phyloP scores from a whole-genome alignment of 2,797 vertebrate species.

The Stomatorhinus walkeri region DNA sequence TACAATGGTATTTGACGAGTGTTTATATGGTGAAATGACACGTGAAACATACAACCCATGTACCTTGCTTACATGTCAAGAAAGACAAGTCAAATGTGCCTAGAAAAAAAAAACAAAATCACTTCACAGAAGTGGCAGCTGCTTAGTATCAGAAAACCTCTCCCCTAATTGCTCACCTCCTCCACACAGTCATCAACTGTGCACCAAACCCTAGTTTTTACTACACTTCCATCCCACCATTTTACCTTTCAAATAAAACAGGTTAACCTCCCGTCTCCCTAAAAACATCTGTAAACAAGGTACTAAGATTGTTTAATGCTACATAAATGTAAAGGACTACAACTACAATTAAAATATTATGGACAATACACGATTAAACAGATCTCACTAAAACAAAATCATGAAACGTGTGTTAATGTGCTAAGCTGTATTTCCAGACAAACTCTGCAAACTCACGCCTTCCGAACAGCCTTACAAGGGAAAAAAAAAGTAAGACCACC shows the following conservation, averaged over 20 bases:
- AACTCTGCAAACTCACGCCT: conserved; percentile 4
- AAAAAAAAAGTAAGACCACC: neutral
- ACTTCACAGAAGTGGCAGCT: conserved; percentile 69
- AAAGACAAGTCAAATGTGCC: conserved; percentile 39
- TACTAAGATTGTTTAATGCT: conserved; percentile 45
- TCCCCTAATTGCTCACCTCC: neutral
- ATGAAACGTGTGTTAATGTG: conserved; percentile 9
- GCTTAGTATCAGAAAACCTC: conserved; percentile 13
- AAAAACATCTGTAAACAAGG: conserved; percentile 49
- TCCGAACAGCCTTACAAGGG: neutral
- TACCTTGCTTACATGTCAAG: conserved; percentile 52
- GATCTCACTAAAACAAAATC: conserved; percentile 13
- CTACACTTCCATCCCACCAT: neutral
- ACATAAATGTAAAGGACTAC: conserved; percentile 39
- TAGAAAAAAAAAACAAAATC: conserved; percentile 37
- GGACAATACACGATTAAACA: conserved; percentile 29
- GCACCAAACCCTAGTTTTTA: neutral
- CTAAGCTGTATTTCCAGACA: conserved; percentile 11
- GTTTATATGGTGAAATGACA: conserved; percentile 64
- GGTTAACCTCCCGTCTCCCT: conserved; percentile 44
- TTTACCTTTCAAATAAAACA: conserved; percentile 12
- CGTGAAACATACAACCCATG: conserved; percentile 62
- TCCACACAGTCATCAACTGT: neutral
- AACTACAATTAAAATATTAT: conserved; percentile 42
- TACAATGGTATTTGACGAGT: conserved; percentile 44